Conservation (phyloP, 2,888 invertebrate genomes). For the Chrysopilus asiliformis region DNA sequence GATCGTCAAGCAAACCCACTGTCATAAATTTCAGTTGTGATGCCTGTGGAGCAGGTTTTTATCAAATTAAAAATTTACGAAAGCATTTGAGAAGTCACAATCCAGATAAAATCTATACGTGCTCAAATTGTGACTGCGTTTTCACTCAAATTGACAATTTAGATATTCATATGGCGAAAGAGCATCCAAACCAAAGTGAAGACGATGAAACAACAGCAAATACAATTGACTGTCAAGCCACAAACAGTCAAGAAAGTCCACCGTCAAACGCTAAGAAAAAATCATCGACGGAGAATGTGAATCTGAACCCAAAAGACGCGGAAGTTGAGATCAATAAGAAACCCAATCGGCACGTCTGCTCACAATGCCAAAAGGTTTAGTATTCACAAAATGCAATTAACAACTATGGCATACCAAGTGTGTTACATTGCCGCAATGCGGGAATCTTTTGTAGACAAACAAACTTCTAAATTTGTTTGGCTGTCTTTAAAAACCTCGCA, state of each 20-base stretch:
- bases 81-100: slow-evolving; percentile 11
- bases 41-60: slow-evolving; percentile 15
- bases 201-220: background rate
- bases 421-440: no score
- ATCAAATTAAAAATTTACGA: slow-evolving; percentile 11
- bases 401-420: no score
- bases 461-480: no score
- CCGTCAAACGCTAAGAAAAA: no score
- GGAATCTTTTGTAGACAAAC: no score
- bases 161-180: background rate
- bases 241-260: no score
- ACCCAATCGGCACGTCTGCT: no score
- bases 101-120: slow-evolving; percentile 1
- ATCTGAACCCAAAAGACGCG: background rate
- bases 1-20: background rate
- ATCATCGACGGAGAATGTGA: background rate
- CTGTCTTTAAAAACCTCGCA: no score
- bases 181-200: slow-evolving; percentile 3
- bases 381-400: no score
- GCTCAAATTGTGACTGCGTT: slow-evolving; percentile 4
- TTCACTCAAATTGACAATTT: slow-evolving; percentile 1
- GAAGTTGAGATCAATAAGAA: background rate
- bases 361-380: no score
- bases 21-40: slow-evolving; percentile 12
- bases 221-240: background rate